Evolutionary conservation across 2,797 vertebrate species (phyloP).

Genomic region (Danio jaintianensis): DNA sequence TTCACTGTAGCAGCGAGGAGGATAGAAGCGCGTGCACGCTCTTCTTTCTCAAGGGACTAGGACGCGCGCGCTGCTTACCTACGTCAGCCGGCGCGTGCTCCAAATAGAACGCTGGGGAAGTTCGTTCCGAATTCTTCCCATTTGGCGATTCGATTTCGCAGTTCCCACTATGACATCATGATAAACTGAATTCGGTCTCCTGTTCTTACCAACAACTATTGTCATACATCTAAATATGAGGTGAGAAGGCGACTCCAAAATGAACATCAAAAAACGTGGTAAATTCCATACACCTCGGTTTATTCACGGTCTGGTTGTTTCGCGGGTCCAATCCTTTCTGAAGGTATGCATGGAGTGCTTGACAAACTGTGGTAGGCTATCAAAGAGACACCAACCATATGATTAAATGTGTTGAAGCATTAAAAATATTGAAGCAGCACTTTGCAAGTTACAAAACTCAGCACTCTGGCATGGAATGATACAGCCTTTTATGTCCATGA

Average conservation of each 20-base stretch:
- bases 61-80: slow-evolving; percentile 75
- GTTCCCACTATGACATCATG: not conserved
- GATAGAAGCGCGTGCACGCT: slow-evolving; percentile 74
- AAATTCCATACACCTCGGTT: not conserved
- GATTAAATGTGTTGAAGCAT: slow-evolving; percentile 66
- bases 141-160: not conserved
- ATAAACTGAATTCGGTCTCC: no score
- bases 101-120: slow-evolving; percentile 41
- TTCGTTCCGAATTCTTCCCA: slow-evolving; percentile 13
- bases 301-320: not conserved
- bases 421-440: slow-evolving; percentile 57
- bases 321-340: not conserved
- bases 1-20: slow-evolving; percentile 72
- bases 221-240: no score
- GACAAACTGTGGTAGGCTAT: slow-evolving; percentile 22
- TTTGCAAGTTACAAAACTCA: slow-evolving; percentile 48
- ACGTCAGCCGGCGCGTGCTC: slow-evolving; percentile 76
- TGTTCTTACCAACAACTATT: no score
- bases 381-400: slow-evolving; percentile 47
- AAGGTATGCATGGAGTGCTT: slow-evolving; percentile 35
- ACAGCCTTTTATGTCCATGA: slow-evolving; percentile 39
- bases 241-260: not conserved
- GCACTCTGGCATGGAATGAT: slow-evolving; percentile 48
- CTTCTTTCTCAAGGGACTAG: slow-evolving; percentile 73
- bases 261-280: not conserved